A percentile compares a stretch with the other conserved stretches of the same genome.
phyloP scores from a whole-genome alignment of 2,113 vertebrate genomes.

The Peromyscus polionotus region DNA sequence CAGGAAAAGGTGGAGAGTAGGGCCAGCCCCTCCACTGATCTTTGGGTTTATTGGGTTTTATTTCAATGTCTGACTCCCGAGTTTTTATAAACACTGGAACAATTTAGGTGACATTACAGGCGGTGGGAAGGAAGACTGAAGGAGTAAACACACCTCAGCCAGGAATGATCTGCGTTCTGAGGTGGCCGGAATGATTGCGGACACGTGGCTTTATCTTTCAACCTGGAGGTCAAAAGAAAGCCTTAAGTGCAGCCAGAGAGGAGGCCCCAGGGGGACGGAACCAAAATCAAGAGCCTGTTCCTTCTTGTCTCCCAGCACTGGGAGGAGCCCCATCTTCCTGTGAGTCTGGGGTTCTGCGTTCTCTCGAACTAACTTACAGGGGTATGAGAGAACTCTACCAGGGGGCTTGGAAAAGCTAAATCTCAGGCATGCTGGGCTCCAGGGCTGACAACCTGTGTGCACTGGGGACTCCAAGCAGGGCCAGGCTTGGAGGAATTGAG shows the following conservation, averaged over 20 bases:
- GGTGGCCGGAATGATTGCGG: fast-evolving
- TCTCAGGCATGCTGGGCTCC: not conserved
- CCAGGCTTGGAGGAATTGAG: too few relatives aligned
- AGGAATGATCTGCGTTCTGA: fast-evolving
- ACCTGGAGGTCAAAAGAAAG: fast-evolving
- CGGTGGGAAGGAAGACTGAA: not conserved
- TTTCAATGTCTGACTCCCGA: not conserved
- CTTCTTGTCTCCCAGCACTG: not conserved
- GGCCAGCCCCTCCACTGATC: not conserved
- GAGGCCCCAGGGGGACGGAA: not conserved
- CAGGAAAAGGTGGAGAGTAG: too few relatives aligned
- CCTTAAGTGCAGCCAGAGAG: not conserved
- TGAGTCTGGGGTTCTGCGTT: not conserved
- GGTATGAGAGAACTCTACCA: not conserved
- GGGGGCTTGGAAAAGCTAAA: not conserved
- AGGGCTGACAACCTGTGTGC: too few relatives aligned
- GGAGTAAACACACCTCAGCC: too few relatives aligned
- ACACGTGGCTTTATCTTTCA: fast-evolving
- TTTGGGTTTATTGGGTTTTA: not conserved
- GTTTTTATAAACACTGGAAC: not conserved
- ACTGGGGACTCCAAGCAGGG: not conserved
- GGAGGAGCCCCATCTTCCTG: not conserved
- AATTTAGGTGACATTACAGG: not conserved
- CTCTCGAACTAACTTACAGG: fast-evolving
- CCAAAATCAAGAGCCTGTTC: too few relatives aligned